Conservation (phyloP, 2,113 vertebrate genomes). For the Paramormyrops kingsleyae region DNA sequence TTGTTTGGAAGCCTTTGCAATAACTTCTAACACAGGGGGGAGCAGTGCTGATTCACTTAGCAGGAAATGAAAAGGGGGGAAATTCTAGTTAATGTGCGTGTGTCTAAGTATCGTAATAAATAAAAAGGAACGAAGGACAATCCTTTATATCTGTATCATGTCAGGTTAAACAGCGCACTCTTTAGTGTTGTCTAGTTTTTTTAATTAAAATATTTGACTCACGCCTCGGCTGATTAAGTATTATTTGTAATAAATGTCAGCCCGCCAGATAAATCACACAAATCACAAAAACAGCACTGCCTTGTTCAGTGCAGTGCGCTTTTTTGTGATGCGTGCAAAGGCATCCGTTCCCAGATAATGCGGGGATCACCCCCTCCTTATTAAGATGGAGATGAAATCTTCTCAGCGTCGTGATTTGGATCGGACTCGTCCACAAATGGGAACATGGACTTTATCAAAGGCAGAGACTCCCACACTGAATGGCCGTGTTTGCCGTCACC, state of each 20-base stretch:
- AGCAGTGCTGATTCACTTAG: not conserved
- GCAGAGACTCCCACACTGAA: not conserved
- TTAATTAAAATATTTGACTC: slow-evolving; percentile 22
- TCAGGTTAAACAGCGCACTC: slow-evolving; percentile 3
- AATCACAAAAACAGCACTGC: slow-evolving; percentile 10
- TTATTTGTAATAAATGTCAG: slow-evolving; percentile 19
- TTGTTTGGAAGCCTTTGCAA: not conserved
- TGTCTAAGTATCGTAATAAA: not conserved
- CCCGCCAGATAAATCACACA: not conserved
- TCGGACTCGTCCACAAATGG: not conserved
- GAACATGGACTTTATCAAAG: not conserved
- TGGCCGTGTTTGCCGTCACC: not conserved
- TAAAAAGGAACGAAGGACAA: slow-evolving; percentile 1
- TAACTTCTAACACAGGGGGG: not conserved
- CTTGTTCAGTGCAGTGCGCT: not conserved
- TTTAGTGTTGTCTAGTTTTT: slow-evolving; percentile 10
- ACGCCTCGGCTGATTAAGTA: slow-evolving; percentile 7
- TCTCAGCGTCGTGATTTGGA: not conserved
- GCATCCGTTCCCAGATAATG: not conserved
- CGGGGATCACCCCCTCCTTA: not conserved
- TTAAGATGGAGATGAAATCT: slow-evolving; percentile 10
- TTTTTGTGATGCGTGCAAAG: not conserved
- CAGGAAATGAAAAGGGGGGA: not conserved
- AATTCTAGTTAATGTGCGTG: slow-evolving; percentile 1
- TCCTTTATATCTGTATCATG: slow-evolving; percentile 16